phyloP scores from a whole-genome alignment of 92 coral and sea anemone genomes.

The Zoanthus sansibaricus region DNA sequence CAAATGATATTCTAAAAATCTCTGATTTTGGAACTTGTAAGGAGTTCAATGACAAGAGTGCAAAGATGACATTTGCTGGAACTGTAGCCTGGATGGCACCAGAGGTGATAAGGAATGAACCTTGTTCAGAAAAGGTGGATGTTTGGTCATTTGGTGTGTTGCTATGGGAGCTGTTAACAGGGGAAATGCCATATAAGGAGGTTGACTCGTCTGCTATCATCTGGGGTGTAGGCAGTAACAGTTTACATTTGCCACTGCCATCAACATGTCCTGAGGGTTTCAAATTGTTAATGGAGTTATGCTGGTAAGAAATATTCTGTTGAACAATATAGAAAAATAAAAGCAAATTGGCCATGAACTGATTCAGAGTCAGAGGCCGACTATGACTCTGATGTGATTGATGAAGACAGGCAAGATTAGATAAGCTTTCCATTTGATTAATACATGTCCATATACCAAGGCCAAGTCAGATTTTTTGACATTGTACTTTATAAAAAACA shows the following conservation, averaged over 20 bases:
- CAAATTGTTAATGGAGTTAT: conserved; percentile 86
- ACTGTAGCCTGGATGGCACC: conserved; percentile 98
- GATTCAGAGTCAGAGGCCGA: too few species aligned
- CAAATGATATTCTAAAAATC: conserved; percentile 83
- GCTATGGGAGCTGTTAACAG: conserved; percentile 91
- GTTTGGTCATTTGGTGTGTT: conserved; percentile 95
- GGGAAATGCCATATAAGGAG: conserved; percentile 92
- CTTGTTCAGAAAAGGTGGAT: conserved; percentile 92
- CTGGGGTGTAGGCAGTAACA: conserved; percentile 95
- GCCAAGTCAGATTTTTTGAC: too few species aligned
- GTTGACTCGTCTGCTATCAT: conserved; percentile 92
- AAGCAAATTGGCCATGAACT: too few species aligned
- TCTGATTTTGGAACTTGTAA: conserved; percentile 94
- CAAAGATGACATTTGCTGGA: conserved; percentile 95
- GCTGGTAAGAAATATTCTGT: conserved; percentile 64
- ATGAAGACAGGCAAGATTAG: too few species aligned
- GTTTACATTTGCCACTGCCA: conserved; percentile 88
- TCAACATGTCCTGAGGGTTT: conserved; percentile 91
- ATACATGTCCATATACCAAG: too few species aligned
- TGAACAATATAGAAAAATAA: neutral
- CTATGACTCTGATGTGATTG: too few species aligned
- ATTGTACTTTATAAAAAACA: too few species aligned
- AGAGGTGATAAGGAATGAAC: conserved; percentile 92
- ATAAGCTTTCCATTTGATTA: too few species aligned
- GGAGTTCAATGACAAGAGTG: conserved; percentile 90